phyloP scores from a whole-genome alignment of 2,113 vertebrate genomes.

The Calypte anna region DNA sequence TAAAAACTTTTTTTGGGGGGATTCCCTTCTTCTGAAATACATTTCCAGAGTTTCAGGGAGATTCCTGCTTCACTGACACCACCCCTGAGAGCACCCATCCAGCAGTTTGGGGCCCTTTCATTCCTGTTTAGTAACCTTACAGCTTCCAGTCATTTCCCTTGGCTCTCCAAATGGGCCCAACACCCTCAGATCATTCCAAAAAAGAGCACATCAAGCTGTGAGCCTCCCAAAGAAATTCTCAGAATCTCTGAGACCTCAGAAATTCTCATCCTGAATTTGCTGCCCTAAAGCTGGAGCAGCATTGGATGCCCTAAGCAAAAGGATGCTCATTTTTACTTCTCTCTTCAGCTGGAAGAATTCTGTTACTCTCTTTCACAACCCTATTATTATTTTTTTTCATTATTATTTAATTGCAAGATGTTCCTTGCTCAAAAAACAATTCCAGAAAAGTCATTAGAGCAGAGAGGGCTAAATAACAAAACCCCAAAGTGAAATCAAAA shows the following conservation, averaged over 20 bases:
- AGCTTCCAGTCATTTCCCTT: neutral
- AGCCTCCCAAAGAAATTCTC: too few species aligned
- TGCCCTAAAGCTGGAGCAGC: neutral
- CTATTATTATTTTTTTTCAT: too few species aligned
- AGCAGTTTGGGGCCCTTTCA: neutral
- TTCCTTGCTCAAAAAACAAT: neutral
- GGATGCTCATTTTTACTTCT: too few species aligned
- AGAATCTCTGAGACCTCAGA: neutral
- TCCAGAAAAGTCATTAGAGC: neutral
- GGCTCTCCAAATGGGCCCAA: neutral
- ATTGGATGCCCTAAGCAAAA: neutral
- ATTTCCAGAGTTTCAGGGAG: neutral
- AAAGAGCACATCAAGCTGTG: neutral
- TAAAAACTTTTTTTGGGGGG: neutral
- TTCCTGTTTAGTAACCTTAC: neutral
- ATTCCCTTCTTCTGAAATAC: neutral
- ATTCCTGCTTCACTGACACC: neutral
- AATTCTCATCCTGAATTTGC: neutral
- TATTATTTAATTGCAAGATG: neutral
- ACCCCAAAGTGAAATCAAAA: neutral
- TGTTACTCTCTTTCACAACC: neutral
- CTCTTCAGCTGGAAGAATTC: neutral
- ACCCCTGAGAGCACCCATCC: neutral
- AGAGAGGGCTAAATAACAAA: neutral
- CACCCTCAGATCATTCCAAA: neutral